These are phyloP conservation scores for Mungos mungo DNA, from an alignment of 2,113 vertebrate genomes.

Conservation along the genomic window DNA sequence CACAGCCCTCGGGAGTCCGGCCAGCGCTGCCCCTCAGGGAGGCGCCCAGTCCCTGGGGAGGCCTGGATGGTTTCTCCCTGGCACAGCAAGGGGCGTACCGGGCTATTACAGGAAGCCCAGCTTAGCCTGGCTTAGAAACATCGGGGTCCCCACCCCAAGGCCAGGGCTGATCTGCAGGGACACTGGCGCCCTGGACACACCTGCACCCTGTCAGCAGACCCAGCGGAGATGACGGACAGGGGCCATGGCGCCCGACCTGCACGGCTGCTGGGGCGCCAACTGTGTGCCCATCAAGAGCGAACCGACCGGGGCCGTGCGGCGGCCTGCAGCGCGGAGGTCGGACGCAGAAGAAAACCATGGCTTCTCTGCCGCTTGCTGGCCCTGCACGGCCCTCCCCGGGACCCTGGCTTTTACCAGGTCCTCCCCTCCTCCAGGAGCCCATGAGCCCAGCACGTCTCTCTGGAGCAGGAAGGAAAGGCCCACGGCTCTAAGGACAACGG, in stretches of 20 bases:
- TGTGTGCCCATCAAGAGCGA: too few species aligned
- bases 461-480: neutral
- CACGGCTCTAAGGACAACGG: neutral
- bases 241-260: fast-evolving
- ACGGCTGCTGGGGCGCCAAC: too few species aligned
- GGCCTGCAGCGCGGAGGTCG: fast-evolving
- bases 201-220: neutral
- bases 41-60: neutral
- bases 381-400: neutral
- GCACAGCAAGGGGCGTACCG: neutral
- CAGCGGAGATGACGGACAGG: neutral
- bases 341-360: neutral
- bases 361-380: too few species aligned
- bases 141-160: neutral
- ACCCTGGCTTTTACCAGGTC: neutral
- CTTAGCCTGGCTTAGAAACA: neutral
- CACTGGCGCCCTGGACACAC: too few species aligned
- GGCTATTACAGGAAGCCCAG: neutral
- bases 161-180: neutral
- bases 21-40: neutral
- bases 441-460: neutral
- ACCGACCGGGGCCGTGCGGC: fast-evolving
- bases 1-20: neutral
- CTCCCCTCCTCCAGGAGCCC: neutral
- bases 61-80: neutral